Conservation (phyloP, 1,140 invertebrate species). For the Bombus superbus region DNA sequence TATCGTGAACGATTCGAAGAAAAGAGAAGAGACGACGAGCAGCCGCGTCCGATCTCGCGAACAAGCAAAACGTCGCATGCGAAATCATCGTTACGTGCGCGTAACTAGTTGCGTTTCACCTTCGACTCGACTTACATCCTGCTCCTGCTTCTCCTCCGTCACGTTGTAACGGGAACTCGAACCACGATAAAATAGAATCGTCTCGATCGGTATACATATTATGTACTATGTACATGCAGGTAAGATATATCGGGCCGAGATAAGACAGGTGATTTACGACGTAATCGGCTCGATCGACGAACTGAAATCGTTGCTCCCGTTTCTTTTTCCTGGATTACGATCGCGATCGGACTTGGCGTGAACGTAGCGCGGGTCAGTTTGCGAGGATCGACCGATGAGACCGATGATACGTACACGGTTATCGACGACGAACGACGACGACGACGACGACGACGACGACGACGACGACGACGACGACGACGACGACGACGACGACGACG, state of each 20-base stretch:
- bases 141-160: neutral
- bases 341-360: neutral
- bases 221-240: too few species aligned
- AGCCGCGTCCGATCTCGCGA: neutral
- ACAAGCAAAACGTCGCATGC: neutral
- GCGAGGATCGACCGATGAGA: neutral
- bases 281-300: neutral
- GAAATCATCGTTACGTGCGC: too few species aligned
- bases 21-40: neutral
- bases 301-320: neutral
- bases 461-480: neutral
- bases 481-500: too few species aligned
- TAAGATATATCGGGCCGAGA: neutral
- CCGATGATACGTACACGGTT: neutral
- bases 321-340: conserved; percentile 13
- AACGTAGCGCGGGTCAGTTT: conserved; percentile 11
- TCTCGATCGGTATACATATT: neutral
- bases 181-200: neutral
- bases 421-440: neutral
- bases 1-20: neutral
- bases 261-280: neutral
- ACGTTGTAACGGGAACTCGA: neutral
- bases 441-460: too few species aligned
- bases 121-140: neutral
- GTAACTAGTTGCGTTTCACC: neutral